Evolutionary conservation across 2,888 invertebrate genomes (phyloP).

Genomic region (Scaeva pyrastri): DNA sequence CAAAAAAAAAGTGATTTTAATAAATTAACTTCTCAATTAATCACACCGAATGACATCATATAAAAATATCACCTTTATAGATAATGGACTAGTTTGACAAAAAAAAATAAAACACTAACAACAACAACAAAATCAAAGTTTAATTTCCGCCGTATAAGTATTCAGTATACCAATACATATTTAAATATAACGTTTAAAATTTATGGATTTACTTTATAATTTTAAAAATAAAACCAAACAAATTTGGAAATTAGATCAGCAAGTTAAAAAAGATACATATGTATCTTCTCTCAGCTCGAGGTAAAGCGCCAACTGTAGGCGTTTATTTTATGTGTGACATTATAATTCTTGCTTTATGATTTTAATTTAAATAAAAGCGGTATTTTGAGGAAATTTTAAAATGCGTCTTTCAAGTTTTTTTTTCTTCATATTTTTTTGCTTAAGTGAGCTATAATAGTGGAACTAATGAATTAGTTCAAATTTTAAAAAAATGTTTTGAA

Average conservation of each 20-base stretch:
- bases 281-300: not conserved
- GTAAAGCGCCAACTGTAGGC: conserved; percentile 60
- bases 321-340: conserved; percentile 44
- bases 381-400: conserved; percentile 13
- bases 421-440: too few relatives aligned
- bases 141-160: not conserved
- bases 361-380: conserved; percentile 36
- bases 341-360: conserved; percentile 28
- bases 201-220: conserved; percentile 1
- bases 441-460: conserved; percentile 5
- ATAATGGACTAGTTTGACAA: conserved; percentile 24
- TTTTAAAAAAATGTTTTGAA: conserved; percentile 37
- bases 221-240: conserved; percentile 1
- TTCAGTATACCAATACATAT: too few relatives aligned
- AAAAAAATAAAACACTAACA: conserved; percentile 2
- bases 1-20: conserved; percentile 41
- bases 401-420: conserved; percentile 28
- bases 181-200: not conserved
- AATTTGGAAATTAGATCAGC: conserved; percentile 55
- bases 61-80: conserved; percentile 24
- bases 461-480: conserved; percentile 48
- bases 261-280: conserved; percentile 5
- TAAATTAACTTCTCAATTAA: conserved; percentile 63
- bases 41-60: conserved; percentile 66
- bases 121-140: not conserved